Percentiles rank a stretch among this genome's conserved stretches.
These are phyloP conservation scores for Cryptocheilus praepositus DNA, from an alignment of 2,888 invertebrate genomes.

Conservation along the genomic window DNA sequence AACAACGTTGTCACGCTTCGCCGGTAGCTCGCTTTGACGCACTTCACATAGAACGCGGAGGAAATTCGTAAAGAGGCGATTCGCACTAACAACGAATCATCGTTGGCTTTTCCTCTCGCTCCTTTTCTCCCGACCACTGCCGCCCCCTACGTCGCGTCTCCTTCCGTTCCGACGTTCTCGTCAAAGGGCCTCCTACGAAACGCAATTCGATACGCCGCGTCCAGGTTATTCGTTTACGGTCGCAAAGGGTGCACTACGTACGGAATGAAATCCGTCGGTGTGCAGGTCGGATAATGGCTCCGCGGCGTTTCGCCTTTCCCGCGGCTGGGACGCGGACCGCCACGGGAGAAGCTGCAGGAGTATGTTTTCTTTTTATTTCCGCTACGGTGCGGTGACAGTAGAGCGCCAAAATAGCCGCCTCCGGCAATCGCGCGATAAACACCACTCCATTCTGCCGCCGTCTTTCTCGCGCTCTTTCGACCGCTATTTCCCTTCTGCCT, in stretches of 20 bases:
- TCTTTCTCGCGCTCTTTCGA: constrained; percentile 16
- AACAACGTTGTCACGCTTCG: constrained; percentile 1
- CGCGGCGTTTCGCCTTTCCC: constrained; percentile 41
- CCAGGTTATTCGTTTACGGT: constrained; percentile 37
- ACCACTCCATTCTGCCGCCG: constrained; percentile 46
- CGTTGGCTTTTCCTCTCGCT: constrained; percentile 5
- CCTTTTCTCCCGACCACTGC: not conserved
- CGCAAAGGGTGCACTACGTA: constrained; percentile 16
- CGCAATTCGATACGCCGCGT: constrained; percentile 26
- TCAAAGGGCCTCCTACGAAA: constrained; percentile 17
- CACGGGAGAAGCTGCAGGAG: constrained; percentile 38
- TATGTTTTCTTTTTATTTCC: constrained; percentile 57
- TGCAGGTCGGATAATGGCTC: constrained; percentile 42
- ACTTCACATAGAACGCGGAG: constrained; percentile 4
- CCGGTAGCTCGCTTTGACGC: not conserved
- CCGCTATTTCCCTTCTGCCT: constrained; percentile 6
- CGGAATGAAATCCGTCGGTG: constrained; percentile 32
- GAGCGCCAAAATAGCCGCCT: constrained; percentile 59
- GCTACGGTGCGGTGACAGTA: constrained; percentile 49
- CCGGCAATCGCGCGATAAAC: constrained; percentile 61
- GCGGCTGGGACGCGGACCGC: constrained; percentile 1
- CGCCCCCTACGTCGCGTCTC: not conserved
- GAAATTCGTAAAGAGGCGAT: constrained; percentile 1
- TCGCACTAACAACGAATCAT: constrained; percentile 3
- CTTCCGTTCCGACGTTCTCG: constrained; percentile 5